Evolutionary conservation across 92 coral and sea anemone genomes (phyloP), one percentile per base, ranked within the genome.

Genomic region (Hydrozoanthus gracilis): DNA sequence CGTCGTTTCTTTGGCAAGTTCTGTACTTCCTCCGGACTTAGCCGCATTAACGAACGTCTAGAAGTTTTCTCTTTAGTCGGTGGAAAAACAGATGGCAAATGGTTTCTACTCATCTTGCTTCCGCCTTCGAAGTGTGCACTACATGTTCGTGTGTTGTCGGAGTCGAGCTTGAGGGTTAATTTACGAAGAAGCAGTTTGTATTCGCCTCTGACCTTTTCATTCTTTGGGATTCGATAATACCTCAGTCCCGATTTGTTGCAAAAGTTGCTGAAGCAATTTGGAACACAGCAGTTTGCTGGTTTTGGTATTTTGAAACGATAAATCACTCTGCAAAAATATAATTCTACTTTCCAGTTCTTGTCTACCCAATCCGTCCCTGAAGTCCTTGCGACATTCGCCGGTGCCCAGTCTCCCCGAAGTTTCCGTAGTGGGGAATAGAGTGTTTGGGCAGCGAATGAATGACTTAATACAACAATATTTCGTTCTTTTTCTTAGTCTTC

Each of bases 91-190:
- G 88, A 73, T 39, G 88, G 88, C 51, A 84, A 55, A 27, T 83
- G 74, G 73, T 77, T 69, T 65, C 51, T 8, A 60, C 86, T 87
- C 47, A 79, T 48, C 84, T 87, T 87, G 56, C 55, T 48, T 47
- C 90, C 87, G 12, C 87, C 90, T 73, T 88, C 90, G 48, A 88
- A 88, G 73, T 88, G 91, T 0, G 71, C 91, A 35, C 82, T 65
- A 62, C 91, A 88, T 58, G 82, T 73, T 20, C 87, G 50, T 0
- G 91, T 88, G 74, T 73, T 80, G 68, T 51, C 64, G 8, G 87
- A 88, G 83, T 86, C 83, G 17, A 76, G 61, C 70, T 77, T 88
- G 47, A 88, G 87, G 6, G 64, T 82, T 16, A 39, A 48, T 45
- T 88, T 88, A 49, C 83, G 83, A 72, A 82, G 68, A 4, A 79